These are phyloP conservation scores for Nomada hirtipes DNA, from an alignment of 2,888 invertebrate genomes.

Conservation along the genomic window DNA sequence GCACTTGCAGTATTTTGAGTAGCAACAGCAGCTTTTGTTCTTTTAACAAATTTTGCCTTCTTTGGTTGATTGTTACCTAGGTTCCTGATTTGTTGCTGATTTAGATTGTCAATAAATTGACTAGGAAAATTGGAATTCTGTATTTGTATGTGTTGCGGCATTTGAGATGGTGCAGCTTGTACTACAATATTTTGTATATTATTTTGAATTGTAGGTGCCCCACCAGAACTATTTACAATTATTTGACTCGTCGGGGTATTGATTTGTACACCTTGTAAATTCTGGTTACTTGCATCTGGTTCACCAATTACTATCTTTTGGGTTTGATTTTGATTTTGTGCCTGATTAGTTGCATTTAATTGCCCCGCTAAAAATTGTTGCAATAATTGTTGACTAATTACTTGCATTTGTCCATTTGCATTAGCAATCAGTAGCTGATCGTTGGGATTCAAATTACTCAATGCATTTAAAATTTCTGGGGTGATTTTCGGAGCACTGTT, in stretches of 20 bases:
- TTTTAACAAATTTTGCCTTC: slow-evolving; percentile 80
- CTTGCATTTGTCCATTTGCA: slow-evolving; percentile 83
- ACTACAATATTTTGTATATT: slow-evolving; percentile 83
- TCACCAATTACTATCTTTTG: slow-evolving; percentile 83
- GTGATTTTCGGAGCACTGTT: slow-evolving; percentile 82
- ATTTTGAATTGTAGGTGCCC: slow-evolving; percentile 83
- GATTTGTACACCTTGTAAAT: slow-evolving; percentile 82
- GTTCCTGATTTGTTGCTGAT: slow-evolving; percentile 82
- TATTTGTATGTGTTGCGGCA: slow-evolving; percentile 83
- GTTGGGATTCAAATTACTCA: slow-evolving; percentile 83
- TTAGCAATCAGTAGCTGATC: slow-evolving; percentile 82
- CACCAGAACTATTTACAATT: slow-evolving; percentile 83
- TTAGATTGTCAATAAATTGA: slow-evolving; percentile 83
- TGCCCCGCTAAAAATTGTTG: slow-evolving; percentile 82
- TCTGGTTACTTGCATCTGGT: slow-evolving; percentile 79
- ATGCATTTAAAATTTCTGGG: slow-evolving; percentile 81
- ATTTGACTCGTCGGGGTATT: slow-evolving; percentile 83
- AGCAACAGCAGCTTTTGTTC: slow-evolving; percentile 75
- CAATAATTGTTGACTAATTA: slow-evolving; percentile 82
- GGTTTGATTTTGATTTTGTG: slow-evolving; percentile 79
- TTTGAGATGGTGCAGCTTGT: slow-evolving; percentile 82
- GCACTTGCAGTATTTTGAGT: slow-evolving; percentile 72
- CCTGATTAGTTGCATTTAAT: slow-evolving; percentile 74
- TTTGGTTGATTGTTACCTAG: slow-evolving; percentile 77
- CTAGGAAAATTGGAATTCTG: slow-evolving; percentile 83